Evolutionary conservation across 2,113 vertebrate species (phyloP).

Genomic region (Nansenia antarctica): DNA sequence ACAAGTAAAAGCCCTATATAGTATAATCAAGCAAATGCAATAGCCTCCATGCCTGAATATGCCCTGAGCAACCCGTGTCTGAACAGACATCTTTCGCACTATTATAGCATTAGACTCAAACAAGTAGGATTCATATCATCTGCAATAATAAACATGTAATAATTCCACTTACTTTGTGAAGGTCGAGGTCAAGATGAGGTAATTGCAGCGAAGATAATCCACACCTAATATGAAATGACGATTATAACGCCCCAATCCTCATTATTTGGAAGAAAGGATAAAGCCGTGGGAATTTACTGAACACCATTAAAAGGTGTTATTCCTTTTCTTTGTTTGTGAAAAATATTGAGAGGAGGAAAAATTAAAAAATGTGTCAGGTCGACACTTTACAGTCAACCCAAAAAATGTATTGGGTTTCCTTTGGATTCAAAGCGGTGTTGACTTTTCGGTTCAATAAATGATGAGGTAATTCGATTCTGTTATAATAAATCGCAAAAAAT

Average conservation of each 20-base stretch:
- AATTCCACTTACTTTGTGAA: slow-evolving; percentile 75
- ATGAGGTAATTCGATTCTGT: slow-evolving; percentile 75
- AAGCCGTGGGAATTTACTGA: slow-evolving; percentile 45
- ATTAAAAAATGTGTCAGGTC: slow-evolving; percentile 18
- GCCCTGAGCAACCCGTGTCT: neutral
- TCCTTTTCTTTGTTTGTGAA: slow-evolving; percentile 33
- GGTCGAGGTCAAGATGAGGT: slow-evolving; percentile 75
- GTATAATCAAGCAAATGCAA: neutral
- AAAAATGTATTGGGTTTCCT: slow-evolving; percentile 63
- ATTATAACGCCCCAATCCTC: slow-evolving; percentile 62
- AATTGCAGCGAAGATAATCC: slow-evolving; percentile 73
- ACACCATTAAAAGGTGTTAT: slow-evolving; percentile 38
- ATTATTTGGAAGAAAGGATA: slow-evolving; percentile 56
- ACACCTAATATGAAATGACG: slow-evolving; percentile 52
- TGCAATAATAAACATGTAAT: slow-evolving; percentile 10
- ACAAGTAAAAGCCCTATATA: neutral
- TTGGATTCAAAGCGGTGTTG: slow-evolving; percentile 61
- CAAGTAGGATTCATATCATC: neutral
- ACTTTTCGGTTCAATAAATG: slow-evolving; percentile 66
- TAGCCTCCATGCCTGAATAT: neutral
- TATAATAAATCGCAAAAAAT: slow-evolving; percentile 30
- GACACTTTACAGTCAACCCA: slow-evolving; percentile 23
- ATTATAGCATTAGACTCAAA: neutral
- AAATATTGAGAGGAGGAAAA: slow-evolving; percentile 26
- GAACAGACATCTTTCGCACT: neutral